phyloP scores from a whole-genome alignment of 2,888 invertebrate genomes.

The Shargacucullia verbasci region DNA sequence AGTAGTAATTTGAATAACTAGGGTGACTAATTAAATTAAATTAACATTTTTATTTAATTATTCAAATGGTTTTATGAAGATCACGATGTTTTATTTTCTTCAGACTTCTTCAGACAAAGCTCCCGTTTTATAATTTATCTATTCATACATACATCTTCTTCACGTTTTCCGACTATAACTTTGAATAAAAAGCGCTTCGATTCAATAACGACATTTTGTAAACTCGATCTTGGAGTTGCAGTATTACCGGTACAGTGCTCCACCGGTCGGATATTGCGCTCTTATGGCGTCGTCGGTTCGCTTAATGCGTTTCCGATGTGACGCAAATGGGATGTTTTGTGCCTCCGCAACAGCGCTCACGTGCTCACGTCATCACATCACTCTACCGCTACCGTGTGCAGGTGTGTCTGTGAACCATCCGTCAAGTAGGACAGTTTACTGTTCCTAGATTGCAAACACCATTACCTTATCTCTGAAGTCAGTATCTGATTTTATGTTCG shows the following conservation, averaged over 20 bases:
- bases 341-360: slow-evolving; percentile 57
- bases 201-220: slow-evolving; percentile 34
- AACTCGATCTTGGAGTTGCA: slow-evolving; percentile 41
- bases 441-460: slow-evolving; percentile 30
- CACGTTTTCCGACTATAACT: neutral
- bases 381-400: slow-evolving; percentile 54
- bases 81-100: no score
- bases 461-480: slow-evolving; percentile 8
- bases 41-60: no score
- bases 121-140: no score
- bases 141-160: neutral
- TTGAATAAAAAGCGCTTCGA: slow-evolving; percentile 24
- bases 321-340: slow-evolving; percentile 83
- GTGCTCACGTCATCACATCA: slow-evolving; percentile 12
- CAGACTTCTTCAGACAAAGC: no score
- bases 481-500: neutral
- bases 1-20: slow-evolving; percentile 51
- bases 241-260: slow-evolving; percentile 50
- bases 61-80: no score
- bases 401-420: slow-evolving; percentile 61
- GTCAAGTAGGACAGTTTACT: slow-evolving; percentile 58
- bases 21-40: no score
- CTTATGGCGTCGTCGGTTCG: slow-evolving; percentile 77
- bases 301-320: slow-evolving; percentile 87
- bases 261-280: slow-evolving; percentile 85